These are phyloP conservation scores for Brassicogethes aeneus DNA, from an alignment of 2,888 invertebrate genomes.

Conservation along the genomic window DNA sequence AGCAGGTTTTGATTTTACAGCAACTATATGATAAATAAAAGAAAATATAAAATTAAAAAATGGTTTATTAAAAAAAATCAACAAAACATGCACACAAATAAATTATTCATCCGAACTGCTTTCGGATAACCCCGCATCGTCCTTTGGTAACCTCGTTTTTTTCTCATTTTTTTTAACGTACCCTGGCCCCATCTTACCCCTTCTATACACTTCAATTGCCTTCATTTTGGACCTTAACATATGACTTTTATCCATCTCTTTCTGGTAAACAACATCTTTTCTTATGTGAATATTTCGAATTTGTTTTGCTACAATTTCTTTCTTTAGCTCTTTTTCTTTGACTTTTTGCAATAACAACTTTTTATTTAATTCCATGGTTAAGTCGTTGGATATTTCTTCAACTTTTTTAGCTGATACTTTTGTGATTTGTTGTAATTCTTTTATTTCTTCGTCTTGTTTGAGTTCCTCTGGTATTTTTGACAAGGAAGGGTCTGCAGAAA, in stretches of 20 bases:
- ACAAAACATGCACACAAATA: too few species aligned
- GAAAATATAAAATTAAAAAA: too few species aligned
- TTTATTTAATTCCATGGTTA: conserved; percentile 19
- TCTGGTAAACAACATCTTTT: conserved; percentile 61
- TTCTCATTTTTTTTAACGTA: conserved; percentile 43
- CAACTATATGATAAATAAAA: too few species aligned
- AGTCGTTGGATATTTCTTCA: conserved; percentile 27
- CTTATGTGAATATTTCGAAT: conserved; percentile 22
- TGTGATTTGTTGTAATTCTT: conserved; percentile 24
- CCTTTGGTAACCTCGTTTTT: conserved; percentile 42
- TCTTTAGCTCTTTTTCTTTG: conserved; percentile 14
- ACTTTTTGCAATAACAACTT: conserved; percentile 13
- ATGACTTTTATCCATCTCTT: conserved; percentile 55
- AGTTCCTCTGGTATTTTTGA: conserved; percentile 16
- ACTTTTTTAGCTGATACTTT: conserved; percentile 25
- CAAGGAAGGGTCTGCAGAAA: background rate
- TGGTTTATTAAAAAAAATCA: background rate
- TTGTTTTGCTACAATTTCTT: conserved; percentile 21
- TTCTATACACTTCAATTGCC: conserved; percentile 66
- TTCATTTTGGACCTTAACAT: conserved; percentile 60
- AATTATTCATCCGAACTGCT: conserved; percentile 36
- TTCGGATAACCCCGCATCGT: conserved; percentile 59
- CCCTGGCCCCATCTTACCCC: conserved; percentile 53
- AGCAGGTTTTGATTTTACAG: too few species aligned
- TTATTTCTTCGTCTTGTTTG: conserved; percentile 27